Evolutionary conservation across 2,797 vertebrate species (phyloP), one percentile per base, ranked within the genome.

Genomic region (Carcharodon carcharias): DNA sequence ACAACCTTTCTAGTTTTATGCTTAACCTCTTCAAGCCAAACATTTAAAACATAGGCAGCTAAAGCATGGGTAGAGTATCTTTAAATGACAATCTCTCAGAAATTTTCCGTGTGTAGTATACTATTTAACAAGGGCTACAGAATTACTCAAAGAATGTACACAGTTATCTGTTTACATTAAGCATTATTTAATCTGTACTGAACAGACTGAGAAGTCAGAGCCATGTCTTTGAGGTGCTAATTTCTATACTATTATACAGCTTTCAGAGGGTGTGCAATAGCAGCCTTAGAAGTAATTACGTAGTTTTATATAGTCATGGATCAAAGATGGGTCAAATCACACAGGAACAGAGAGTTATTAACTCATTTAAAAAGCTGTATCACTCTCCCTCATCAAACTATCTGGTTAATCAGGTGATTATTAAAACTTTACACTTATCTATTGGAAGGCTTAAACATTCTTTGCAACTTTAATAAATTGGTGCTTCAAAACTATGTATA

Each of bases 91-190:
- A 73, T n/a, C 89, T 92, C 63, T 31, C 3, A 54, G 45, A 71
- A 28, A 95, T 18, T 54, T 93, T 91, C 16, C 65, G 61, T 8
- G n/a, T 54, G 65, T 31, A 71, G 18, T 50, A 71, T 31, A 71
- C 50, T 11, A 54, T 56, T 95, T 45, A 95, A 35, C 50, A 4
- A 54, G 23, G 69, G 69, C 58, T 58, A 18, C 94, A 71, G 69
- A 95, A 95, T 71, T 73, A 61, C 58, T 92, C 12, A 95, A 95
- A 65, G 73, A 73, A 67, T 94, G 63, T 71, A 71, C 61, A 67
- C 26, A 40, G 35, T 95, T 94, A 69, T 26, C 89, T 63, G 56
- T 16, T 61, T 23, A 26, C 23, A 94, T 8, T 67, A 69, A 94
- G 21, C 18, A 69, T 71, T 50, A 95, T 71, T 56, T 4, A 54